Conservation (phyloP, 2,113 vertebrate species). For the Cephalopholis sonnerati region DNA sequence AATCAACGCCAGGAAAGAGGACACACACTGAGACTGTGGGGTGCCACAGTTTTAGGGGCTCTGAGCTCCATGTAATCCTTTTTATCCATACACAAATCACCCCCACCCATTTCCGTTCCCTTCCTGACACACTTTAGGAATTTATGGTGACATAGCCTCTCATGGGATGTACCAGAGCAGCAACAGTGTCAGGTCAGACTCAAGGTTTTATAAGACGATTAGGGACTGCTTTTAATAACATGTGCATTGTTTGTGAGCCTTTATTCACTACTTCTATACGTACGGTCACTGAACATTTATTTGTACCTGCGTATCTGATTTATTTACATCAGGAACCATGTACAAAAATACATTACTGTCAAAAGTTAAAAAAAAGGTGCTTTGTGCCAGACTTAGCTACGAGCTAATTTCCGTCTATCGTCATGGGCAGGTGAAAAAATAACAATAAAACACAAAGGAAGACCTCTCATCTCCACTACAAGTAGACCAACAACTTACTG, state of each 20-base stretch:
- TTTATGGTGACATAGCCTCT: not conserved
- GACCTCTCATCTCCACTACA: too few relatives aligned
- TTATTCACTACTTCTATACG: too few relatives aligned
- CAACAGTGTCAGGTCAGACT: not conserved
- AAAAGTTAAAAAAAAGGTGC: too few relatives aligned
- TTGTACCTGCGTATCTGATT: too few relatives aligned
- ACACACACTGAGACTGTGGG: constrained; percentile 51
- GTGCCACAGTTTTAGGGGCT: constrained; percentile 46
- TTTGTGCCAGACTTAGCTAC: too few relatives aligned
- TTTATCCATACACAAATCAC: constrained; percentile 44
- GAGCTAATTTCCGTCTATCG: too few relatives aligned
- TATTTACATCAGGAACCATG: too few relatives aligned
- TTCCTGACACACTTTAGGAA: not conserved
- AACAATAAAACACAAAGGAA: too few relatives aligned
- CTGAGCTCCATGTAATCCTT: constrained; percentile 35
- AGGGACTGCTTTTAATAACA: not conserved
- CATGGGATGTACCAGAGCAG: not conserved
- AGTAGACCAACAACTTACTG: too few relatives aligned
- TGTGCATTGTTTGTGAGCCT: not conserved
- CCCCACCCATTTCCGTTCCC: constrained; percentile 19
- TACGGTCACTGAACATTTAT: too few relatives aligned
- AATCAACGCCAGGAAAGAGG: constrained; percentile 67
- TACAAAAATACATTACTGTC: too few relatives aligned
- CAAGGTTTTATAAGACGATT: not conserved
- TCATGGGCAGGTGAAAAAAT: too few relatives aligned